phyloP scores from a whole-genome alignment of 2,797 vertebrate genomes.

The Phoxinus dragarum region DNA sequence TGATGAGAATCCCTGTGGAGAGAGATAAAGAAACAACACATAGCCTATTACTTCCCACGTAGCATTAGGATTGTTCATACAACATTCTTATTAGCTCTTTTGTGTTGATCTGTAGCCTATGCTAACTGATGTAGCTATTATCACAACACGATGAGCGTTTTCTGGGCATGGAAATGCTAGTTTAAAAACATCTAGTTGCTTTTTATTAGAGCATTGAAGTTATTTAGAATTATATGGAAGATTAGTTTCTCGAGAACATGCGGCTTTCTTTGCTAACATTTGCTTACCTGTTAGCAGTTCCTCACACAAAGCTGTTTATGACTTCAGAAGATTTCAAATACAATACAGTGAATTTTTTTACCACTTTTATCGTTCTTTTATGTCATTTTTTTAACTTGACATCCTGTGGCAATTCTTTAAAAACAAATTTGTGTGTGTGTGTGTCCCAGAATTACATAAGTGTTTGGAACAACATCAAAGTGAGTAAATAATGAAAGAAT shows the following conservation, averaged over 20 bases:
- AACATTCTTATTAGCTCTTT: neutral
- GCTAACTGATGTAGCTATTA: neutral
- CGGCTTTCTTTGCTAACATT: neutral
- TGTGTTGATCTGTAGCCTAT: neutral
- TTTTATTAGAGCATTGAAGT: neutral
- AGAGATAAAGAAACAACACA: constrained; percentile 26
- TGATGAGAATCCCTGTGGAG: constrained; percentile 19
- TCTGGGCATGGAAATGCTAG: neutral
- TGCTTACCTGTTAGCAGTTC: neutral
- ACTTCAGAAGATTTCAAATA: neutral
- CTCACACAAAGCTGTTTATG: neutral
- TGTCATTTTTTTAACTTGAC: neutral
- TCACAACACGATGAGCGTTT: neutral
- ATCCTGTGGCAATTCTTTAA: neutral
- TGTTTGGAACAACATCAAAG: neutral
- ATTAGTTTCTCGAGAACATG: neutral
- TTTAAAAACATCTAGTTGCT: neutral
- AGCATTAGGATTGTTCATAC: neutral
- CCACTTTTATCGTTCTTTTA: neutral
- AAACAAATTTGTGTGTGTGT: neutral
- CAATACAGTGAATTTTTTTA: neutral
- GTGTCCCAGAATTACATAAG: neutral
- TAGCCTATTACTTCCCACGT: constrained; percentile 12
- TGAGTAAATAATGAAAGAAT: neutral
- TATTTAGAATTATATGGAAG: neutral